phyloP scores from a whole-genome alignment of 2,113 vertebrate genomes.

The Mionectes macconnelli region DNA sequence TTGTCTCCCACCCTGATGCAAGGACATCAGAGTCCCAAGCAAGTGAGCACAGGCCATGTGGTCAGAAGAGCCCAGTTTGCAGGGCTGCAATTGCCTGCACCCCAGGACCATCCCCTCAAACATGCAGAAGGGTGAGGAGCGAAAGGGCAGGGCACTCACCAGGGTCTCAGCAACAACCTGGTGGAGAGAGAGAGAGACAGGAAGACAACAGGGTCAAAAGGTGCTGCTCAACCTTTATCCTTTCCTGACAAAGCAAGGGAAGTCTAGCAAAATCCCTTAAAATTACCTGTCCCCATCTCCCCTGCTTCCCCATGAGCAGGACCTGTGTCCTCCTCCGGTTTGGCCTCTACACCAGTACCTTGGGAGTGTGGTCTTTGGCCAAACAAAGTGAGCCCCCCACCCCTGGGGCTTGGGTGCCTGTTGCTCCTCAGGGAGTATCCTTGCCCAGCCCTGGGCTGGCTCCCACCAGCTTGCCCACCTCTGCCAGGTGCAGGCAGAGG shows the following conservation, averaged over 20 bases:
- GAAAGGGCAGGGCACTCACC: constrained; percentile 72
- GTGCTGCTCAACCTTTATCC: neutral
- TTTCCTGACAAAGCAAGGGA: neutral
- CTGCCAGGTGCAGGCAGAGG: neutral
- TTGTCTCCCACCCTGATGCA: neutral
- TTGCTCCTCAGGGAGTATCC: neutral
- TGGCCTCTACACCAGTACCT: neutral
- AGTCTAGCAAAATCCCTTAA: neutral
- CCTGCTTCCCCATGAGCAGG: neutral
- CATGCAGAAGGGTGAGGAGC: neutral
- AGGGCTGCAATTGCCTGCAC: neutral
- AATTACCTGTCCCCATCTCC: neutral
- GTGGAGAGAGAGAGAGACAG: constrained; percentile 65
- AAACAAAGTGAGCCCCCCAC: neutral
- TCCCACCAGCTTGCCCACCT: neutral
- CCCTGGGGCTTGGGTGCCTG: neutral
- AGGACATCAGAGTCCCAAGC: neutral
- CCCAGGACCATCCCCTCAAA: neutral
- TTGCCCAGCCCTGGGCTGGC: neutral
- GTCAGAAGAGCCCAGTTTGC: neutral
- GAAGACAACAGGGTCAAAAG: constrained; percentile 71
- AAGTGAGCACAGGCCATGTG: neutral
- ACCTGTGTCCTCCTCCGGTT: neutral
- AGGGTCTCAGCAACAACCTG: constrained; percentile 82
- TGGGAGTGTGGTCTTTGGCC: neutral